A percentile compares a stretch with the other conserved stretches of the same genome.
phyloP scores from a whole-genome alignment of 2,113 vertebrate genomes.

The Tauraco erythrolophus region DNA sequence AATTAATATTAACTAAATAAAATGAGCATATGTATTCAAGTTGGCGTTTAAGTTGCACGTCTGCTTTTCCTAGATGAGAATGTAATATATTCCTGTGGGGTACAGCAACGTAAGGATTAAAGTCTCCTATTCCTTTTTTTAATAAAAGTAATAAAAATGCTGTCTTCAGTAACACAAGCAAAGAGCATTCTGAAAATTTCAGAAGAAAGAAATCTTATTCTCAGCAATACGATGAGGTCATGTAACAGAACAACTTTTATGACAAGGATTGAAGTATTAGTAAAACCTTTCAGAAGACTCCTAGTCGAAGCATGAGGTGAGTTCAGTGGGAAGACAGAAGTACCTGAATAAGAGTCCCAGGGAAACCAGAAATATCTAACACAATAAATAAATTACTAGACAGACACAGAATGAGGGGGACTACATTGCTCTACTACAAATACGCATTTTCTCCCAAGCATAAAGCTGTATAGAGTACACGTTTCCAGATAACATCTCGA shows the following conservation, averaged over 20 bases:
- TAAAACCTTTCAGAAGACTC: background rate
- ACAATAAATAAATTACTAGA: background rate
- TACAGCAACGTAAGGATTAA: background rate
- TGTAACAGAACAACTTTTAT: background rate
- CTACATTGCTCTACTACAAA: background rate
- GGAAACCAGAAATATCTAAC: background rate
- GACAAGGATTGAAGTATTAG: background rate
- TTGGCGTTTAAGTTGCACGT: background rate
- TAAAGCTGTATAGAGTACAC: background rate
- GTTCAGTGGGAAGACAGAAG: background rate
- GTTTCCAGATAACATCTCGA: background rate
- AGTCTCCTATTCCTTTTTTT: background rate
- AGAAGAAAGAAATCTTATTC: background rate
- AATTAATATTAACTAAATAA: background rate
- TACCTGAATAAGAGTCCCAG: background rate
- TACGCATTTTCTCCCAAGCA: background rate
- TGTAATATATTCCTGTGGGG: background rate
- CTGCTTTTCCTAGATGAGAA: background rate
- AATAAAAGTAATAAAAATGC: background rate
- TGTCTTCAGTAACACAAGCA: background rate
- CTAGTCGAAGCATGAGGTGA: background rate
- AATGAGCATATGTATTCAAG: background rate
- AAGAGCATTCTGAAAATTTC: background rate
- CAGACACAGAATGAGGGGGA: background rate
- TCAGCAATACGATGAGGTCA: background rate